A percentile compares a stretch with the other conserved stretches of the same genome.
Evolutionary conservation across 2,113 vertebrate genomes (phyloP).

Genomic region (Macrotus californicus): DNA sequence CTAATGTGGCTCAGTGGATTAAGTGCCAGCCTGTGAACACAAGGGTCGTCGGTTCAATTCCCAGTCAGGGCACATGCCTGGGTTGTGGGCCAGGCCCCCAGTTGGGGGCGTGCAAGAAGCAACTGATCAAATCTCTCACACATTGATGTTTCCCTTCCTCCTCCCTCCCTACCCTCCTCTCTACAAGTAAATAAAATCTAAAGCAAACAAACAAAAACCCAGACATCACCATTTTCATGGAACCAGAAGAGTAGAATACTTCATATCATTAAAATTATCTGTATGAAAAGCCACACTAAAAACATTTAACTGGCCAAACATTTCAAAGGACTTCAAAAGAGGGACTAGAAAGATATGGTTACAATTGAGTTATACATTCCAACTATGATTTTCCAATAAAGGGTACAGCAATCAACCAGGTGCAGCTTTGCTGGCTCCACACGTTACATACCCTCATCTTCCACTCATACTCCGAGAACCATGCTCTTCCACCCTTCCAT

Average conservation of each 20-base stretch:
- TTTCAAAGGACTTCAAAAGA: slow-evolving; percentile 28
- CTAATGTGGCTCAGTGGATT: too few relatives aligned
- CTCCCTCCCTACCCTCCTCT: too few relatives aligned
- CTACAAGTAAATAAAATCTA: too few relatives aligned
- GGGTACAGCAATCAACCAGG: background rate
- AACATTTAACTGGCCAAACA: background rate
- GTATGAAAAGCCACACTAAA: background rate
- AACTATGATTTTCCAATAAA: background rate
- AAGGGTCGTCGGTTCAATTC: too few relatives aligned
- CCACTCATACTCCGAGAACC: background rate
- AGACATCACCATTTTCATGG: background rate
- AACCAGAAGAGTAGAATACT: slow-evolving; percentile 4
- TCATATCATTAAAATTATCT: background rate
- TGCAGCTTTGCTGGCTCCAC: background rate
- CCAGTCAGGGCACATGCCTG: too few relatives aligned
- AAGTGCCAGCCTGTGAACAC: too few relatives aligned
- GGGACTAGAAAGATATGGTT: background rate
- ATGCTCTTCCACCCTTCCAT: background rate
- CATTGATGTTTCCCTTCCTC: too few relatives aligned
- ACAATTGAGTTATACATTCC: background rate
- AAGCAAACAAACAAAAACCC: too few relatives aligned
- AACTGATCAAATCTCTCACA: too few relatives aligned
- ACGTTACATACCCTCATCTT: background rate
- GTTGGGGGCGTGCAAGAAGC: too few relatives aligned
- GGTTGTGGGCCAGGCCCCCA: too few relatives aligned